Percentiles rank a stretch among this genome's conserved stretches.
These are phyloP conservation scores for Gymnocephalus cernua DNA, from an alignment of 2,113 vertebrate genomes.

Conservation along the genomic window DNA sequence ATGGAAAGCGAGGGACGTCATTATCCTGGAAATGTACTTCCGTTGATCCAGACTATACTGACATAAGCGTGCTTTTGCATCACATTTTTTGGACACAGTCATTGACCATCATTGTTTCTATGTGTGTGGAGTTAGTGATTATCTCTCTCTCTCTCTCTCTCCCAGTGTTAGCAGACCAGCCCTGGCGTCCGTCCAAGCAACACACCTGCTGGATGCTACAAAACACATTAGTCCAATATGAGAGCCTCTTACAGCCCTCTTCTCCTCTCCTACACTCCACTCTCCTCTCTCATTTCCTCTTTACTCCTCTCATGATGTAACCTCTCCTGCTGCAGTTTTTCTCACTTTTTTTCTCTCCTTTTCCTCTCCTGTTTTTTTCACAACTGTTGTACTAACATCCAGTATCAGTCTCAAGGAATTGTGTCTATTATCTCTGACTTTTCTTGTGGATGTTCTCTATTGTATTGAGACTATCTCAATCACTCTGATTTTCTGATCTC, in stretches of 20 bases:
- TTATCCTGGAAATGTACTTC: too few relatives aligned
- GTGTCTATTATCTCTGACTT: neutral
- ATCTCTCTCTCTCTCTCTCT: neutral
- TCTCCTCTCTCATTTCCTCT: conserved; percentile 39
- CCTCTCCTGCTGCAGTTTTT: conserved; percentile 9
- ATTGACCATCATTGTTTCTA: neutral
- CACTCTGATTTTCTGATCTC: too few relatives aligned
- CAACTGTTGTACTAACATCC: rapidly evolving
- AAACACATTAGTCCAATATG: conserved; percentile 56
- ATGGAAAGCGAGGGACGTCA: too few relatives aligned
- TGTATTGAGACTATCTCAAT: too few relatives aligned
- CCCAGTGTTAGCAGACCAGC: conserved; percentile 26
- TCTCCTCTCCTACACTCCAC: conserved; percentile 28
- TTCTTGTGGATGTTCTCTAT: neutral
- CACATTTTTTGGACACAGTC: neutral
- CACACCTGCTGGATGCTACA: conserved; percentile 69
- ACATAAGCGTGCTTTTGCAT: neutral
- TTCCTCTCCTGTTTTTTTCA: neutral
- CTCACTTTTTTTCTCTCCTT: neutral
- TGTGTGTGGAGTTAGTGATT: neutral
- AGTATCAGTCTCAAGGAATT: neutral
- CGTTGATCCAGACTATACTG: too few relatives aligned
- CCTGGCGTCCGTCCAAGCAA: conserved; percentile 60
- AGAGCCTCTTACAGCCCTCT: conserved; percentile 40
- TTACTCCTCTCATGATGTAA: conserved; percentile 24